Conservation (phyloP, 92 coral and sea anemone species). For the Porites rus region DNA sequence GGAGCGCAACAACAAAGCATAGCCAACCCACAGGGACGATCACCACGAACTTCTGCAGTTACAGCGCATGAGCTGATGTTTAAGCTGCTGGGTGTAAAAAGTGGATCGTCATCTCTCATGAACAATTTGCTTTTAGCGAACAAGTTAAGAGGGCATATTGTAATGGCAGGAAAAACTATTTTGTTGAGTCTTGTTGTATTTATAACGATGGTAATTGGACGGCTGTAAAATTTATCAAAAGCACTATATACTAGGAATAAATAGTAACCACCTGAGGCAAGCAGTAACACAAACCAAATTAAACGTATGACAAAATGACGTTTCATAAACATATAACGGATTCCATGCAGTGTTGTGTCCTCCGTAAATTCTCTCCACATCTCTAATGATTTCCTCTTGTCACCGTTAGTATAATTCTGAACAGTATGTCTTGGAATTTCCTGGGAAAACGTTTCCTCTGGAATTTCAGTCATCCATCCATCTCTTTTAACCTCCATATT, state of each 20-base stretch:
- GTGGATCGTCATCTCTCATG: slow-evolving; percentile 43
- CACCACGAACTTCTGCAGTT: slow-evolving; percentile 39
- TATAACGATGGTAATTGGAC: slow-evolving; percentile 40
- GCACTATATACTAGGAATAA: slow-evolving; percentile 35
- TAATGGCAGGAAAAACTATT: slow-evolving; percentile 58
- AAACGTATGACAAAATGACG: slow-evolving; percentile 36
- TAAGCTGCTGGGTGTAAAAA: slow-evolving; percentile 38
- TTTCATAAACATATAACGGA: slow-evolving; percentile 57
- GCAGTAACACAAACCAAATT: slow-evolving; percentile 39
- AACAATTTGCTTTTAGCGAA: slow-evolving; percentile 36
- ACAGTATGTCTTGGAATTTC: neutral
- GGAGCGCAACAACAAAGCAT: slow-evolving; percentile 46
- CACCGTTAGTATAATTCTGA: neutral
- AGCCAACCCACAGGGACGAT: slow-evolving; percentile 50
- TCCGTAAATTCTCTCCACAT: slow-evolving; percentile 47
- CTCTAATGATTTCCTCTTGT: neutral
- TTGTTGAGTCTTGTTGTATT: slow-evolving; percentile 19
- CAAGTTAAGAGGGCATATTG: slow-evolving; percentile 52
- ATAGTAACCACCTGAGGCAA: slow-evolving; percentile 40
- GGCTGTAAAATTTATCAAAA: slow-evolving; percentile 28
- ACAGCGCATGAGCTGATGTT: slow-evolving; percentile 49
- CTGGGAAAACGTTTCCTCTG: neutral
- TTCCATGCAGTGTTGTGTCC: slow-evolving; percentile 57
- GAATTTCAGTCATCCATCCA: neutral
- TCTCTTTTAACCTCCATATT: neutral